These are phyloP conservation scores for Melangyna quadrimaculata DNA, from an alignment of 2,888 invertebrate species.

Conservation along the genomic window DNA sequence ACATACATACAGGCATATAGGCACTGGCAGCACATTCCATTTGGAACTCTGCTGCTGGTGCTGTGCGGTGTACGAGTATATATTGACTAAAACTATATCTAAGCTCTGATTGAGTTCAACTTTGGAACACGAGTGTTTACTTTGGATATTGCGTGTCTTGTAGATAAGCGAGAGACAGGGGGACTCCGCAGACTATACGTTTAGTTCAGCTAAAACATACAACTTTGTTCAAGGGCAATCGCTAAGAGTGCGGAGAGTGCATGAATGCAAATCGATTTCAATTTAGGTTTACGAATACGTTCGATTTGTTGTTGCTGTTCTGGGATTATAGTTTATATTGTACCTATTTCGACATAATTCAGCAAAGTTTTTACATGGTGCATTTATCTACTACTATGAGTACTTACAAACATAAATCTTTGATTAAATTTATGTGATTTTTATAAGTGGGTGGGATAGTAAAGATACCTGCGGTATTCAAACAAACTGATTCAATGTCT, in stretches of 20 bases:
- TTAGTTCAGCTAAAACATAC: constrained; percentile 45
- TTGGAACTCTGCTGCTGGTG: constrained; percentile 16
- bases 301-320: constrained; percentile 12
- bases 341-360: neutral
- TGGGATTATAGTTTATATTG: neutral
- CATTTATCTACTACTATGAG: neutral
- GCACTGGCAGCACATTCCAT: constrained; percentile 56
- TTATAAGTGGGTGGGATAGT: constrained; percentile 20
- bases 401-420: neutral
- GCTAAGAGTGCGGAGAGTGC: constrained; percentile 47
- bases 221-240: constrained; percentile 68
- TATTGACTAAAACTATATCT: constrained; percentile 40
- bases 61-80: neutral
- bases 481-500: neutral
- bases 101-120: constrained; percentile 54
- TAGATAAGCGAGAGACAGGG: neutral
- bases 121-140: constrained; percentile 50
- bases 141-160: constrained; percentile 43
- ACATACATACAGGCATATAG: constrained; percentile 16
- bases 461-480: neutral
- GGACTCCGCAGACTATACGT: neutral
- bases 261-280: constrained; percentile 50
- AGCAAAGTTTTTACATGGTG: neutral
- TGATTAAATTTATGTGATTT: neutral
- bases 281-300: constrained; percentile 35